Conservation (phyloP, 35 echinoderm and acorn worm genomes). For the Heliocidaris erythrogramma region DNA sequence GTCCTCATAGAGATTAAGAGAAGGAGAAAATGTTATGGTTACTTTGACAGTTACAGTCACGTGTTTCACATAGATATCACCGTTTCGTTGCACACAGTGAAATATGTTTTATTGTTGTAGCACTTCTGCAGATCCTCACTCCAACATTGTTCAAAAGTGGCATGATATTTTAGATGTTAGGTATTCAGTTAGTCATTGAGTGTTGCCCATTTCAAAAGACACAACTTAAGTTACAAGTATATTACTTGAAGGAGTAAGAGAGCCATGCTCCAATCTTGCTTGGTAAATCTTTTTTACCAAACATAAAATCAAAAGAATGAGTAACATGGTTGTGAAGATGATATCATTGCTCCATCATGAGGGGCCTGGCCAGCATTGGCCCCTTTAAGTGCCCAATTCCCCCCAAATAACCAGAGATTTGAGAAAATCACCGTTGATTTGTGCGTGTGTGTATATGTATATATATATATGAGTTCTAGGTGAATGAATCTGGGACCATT, state of each 20-base stretch:
- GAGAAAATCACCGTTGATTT: too few species aligned
- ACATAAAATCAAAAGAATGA: not conserved
- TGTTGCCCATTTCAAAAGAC: not conserved
- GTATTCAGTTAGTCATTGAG: not conserved
- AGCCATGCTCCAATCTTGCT: not conserved
- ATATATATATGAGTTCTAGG: too few species aligned
- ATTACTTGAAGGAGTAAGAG: too few species aligned
- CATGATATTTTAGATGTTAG: not conserved
- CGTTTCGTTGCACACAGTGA: not conserved
- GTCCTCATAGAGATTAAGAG: not conserved
- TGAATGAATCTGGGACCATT: too few species aligned
- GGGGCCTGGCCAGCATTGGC: too few species aligned
- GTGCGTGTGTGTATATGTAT: too few species aligned
- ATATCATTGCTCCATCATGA: too few species aligned
- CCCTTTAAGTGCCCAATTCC: too few species aligned
- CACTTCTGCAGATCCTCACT: not conserved
- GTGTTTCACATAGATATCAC: not conserved
- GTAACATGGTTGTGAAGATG: too few species aligned
- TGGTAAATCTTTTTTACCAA: not conserved
- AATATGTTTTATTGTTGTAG: not conserved
- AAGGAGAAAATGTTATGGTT: not conserved
- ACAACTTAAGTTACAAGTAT: not conserved
- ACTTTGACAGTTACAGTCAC: not conserved
- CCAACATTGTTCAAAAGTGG: not conserved
- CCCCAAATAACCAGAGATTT: too few species aligned